Base-by-base conservation (phyloP, 2,113 vertebrate species). In the Corythoichthys haematopterus region DNA sequence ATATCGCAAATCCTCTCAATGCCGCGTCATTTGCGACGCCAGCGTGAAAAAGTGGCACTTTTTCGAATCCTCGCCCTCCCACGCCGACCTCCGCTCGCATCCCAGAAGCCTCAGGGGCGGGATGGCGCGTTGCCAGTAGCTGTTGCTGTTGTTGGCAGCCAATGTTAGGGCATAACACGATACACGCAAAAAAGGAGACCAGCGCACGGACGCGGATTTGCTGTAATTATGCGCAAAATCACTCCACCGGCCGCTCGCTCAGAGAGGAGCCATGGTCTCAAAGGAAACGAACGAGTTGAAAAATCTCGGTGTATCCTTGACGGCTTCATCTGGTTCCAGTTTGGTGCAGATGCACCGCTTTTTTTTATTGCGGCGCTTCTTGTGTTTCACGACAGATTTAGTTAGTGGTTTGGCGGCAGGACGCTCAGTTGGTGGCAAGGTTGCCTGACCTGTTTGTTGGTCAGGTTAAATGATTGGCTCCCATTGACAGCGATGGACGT, bases 321-420 rank as follows among this genome's bases (percentile, higher is more conserved):
- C 83, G 72, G 74, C 68, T 86, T 93, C 92, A 93, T 93, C 91
- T 93, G 92, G 84, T 92, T 92, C 84, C 85, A 93, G 87, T 93
- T 90, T 91, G 85, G 85, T 88, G 88, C 90, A 92, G 89, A 92
- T 93, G 91, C 91, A 89, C 87, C 16, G 74, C 78, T 28, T 28
- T 28, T 28, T 91, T 92, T 92, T 93, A 92, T 89, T 90, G 91
- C 87, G 80, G 84, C 78, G 86, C 90, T 61, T 89, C 85, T 92
- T 85, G 89, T 91, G 86, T 93, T 93, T 92, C 91, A 93, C 91
- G 91, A 91, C 88, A 90, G 92, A 92, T 91, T 91, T 90, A 89
- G 81, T 82, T 81, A 76, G 88, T 71, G 88, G 87, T 91, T 92
- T 87, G 75, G 76, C 85, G 82, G 48, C 46, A 47, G 52, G 20